Conservation (phyloP, 2,113 vertebrate genomes). For the Oncorhynchus nerka region DNA sequence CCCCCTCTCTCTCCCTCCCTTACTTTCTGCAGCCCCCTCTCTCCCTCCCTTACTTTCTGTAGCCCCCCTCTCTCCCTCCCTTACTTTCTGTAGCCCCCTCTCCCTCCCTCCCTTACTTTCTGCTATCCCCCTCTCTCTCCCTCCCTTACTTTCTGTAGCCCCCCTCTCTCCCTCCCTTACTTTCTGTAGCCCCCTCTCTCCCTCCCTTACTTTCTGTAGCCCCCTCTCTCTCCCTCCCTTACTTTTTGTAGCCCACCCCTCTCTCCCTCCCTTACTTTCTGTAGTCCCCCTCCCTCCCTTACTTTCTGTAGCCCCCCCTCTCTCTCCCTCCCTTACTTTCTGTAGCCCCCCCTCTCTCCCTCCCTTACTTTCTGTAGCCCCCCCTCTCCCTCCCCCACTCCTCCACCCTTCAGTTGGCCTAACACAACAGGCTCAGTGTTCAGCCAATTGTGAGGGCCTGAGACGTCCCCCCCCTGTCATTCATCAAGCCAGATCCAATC, state of each 20-base stretch:
- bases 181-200: no score
- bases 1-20: no score
- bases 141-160: constrained; percentile 15
- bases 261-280: no score
- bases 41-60: constrained; percentile 9
- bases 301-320: no score
- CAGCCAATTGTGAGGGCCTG: constrained; percentile 55
- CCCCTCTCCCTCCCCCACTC: constrained; percentile 10
- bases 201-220: no score
- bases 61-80: constrained; percentile 12
- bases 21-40: no score
- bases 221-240: constrained; percentile 19
- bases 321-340: constrained; percentile 14
- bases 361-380: no score
- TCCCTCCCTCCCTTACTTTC: no score
- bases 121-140: no score
- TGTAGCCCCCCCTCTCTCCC: constrained; percentile 18
- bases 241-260: constrained; percentile 7
- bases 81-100: no score
- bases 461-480: constrained; percentile 42
- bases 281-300: no score
- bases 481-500: constrained; percentile 70
- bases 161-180: constrained; percentile 7
- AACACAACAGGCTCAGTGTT: constrained; percentile 71
- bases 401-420: constrained; percentile 47